Evolutionary conservation across 2,113 vertebrate genomes (phyloP).

Genomic region (Alaudala cheleensis): DNA sequence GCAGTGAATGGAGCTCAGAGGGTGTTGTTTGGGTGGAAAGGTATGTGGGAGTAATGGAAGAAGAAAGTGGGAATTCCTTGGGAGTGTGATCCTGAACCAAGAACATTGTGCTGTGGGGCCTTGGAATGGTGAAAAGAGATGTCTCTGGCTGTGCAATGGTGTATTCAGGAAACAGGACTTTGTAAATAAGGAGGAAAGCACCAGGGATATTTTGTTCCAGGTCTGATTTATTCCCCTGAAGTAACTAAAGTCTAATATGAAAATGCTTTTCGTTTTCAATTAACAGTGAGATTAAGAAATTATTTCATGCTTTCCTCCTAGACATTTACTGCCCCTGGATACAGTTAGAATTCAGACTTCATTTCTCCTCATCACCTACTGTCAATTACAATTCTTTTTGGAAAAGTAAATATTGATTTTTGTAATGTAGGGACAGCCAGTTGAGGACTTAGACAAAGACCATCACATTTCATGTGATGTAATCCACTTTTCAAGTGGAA

Average conservation of each 20-base stretch:
- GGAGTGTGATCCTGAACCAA: neutral
- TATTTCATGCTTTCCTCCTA: neutral
- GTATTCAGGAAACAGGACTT: neutral
- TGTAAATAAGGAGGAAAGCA: neutral
- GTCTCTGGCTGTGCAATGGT: neutral
- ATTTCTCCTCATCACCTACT: neutral
- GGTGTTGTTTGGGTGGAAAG: neutral
- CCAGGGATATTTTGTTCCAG: neutral
- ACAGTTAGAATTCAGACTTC: neutral
- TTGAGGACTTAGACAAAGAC: neutral
- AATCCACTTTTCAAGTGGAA: neutral
- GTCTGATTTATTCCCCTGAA: neutral
- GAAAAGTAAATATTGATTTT: slow-evolving; percentile 38
- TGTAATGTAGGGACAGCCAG: neutral
- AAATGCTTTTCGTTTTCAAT: neutral
- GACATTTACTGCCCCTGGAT: neutral
- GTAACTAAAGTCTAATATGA: neutral
- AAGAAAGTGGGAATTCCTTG: neutral
- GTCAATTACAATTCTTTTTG: neutral
- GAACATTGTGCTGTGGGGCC: neutral
- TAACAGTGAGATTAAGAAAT: neutral
- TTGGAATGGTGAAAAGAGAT: neutral
- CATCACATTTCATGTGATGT: neutral
- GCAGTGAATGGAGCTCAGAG: neutral
- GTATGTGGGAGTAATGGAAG: neutral